These are phyloP conservation scores for Sternarchorhynchus goeldii DNA, from an alignment of 2,797 vertebrate genomes.

Conservation along the genomic window DNA sequence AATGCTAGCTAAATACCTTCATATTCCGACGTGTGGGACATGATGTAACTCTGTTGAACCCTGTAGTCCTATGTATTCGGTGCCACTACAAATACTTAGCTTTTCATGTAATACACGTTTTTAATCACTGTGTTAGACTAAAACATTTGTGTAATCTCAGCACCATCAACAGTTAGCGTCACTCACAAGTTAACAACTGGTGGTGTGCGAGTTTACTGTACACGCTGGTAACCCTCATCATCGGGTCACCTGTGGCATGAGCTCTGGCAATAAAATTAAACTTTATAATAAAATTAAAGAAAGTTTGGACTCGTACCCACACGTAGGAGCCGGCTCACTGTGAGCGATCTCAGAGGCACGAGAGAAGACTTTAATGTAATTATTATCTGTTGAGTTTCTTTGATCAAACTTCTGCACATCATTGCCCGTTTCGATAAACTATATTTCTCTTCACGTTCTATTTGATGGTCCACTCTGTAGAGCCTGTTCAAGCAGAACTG, in stretches of 20 bases:
- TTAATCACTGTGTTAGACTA: not conserved
- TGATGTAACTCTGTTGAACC: too few species aligned
- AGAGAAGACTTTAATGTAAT: not conserved
- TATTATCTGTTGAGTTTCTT: not conserved
- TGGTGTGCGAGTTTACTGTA: constrained; percentile 16
- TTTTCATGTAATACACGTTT: not conserved
- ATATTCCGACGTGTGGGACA: not conserved
- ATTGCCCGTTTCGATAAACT: not conserved
- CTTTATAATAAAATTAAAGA: not conserved
- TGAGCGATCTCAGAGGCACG: not conserved
- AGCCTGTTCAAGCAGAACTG: too few species aligned
- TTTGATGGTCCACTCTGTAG: too few species aligned
- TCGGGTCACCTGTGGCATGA: constrained; percentile 12
- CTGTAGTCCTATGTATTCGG: not conserved
- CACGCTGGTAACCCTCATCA: not conserved
- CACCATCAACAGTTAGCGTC: constrained; percentile 2
- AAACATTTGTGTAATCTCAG: not conserved
- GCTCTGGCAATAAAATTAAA: constrained; percentile 7
- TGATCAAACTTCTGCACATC: not conserved
- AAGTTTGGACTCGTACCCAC: not conserved
- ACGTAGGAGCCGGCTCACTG: not conserved
- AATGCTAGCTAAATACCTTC: not conserved
- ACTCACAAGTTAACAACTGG: constrained; percentile 14
- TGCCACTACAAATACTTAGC: not conserved
- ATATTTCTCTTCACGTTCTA: not conserved